Evolutionary conservation across 2,797 vertebrate species (phyloP).

Genomic region (Siniperca undulata): DNA sequence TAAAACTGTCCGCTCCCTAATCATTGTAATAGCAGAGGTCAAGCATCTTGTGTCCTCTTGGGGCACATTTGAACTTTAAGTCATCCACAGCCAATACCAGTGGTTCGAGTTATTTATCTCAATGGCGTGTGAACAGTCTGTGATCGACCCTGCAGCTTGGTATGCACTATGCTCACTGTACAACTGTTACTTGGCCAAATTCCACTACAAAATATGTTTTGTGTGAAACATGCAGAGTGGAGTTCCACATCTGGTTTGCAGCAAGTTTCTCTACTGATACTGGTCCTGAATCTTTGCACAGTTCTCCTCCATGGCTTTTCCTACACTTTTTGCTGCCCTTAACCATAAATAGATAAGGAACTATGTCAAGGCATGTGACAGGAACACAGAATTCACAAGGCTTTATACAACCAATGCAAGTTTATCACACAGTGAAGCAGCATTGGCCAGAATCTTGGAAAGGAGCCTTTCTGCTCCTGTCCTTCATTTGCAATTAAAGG

Average conservation of each 20-base stretch:
- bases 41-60: neutral
- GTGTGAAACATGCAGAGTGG: neutral
- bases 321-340: neutral
- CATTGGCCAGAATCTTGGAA: neutral
- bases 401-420: neutral
- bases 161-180: neutral
- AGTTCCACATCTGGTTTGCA: neutral
- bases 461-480: neutral
- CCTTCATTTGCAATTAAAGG: neutral
- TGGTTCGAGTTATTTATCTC: neutral
- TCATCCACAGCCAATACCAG: neutral
- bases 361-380: neutral
- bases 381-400: neutral
- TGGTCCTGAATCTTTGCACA: neutral
- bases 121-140: neutral
- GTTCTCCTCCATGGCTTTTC: neutral
- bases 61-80: neutral
- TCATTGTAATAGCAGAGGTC: neutral
- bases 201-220: neutral
- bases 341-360: neutral
- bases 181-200: neutral
- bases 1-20: too few species aligned
- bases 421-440: neutral
- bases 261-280: neutral
- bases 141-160: neutral